Evolutionary conservation across 2,888 invertebrate species (phyloP).

Genomic region (Cabera pusaria): DNA sequence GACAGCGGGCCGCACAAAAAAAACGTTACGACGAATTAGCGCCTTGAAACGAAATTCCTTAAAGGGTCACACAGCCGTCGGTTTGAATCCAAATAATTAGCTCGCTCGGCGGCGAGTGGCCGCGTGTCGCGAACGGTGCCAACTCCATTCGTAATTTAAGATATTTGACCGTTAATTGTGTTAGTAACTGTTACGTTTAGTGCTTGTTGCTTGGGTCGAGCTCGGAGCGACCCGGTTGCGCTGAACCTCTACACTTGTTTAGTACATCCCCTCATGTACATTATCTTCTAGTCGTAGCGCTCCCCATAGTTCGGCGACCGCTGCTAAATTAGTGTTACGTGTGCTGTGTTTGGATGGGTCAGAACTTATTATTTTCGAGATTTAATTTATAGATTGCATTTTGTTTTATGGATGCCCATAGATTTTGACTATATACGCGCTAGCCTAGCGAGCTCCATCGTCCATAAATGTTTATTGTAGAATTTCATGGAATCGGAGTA

Average conservation of each 20-base stretch:
- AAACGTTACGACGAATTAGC: slow-evolving; percentile 50
- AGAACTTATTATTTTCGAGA: slow-evolving; percentile 58
- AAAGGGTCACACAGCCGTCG: slow-evolving; percentile 58
- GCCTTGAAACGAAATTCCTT: slow-evolving; percentile 54
- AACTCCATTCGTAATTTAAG: slow-evolving; percentile 76
- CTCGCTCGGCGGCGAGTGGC: slow-evolving; percentile 66
- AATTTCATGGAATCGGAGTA: slow-evolving; percentile 61
- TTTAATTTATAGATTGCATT: slow-evolving; percentile 61
- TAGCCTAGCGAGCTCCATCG: slow-evolving; percentile 78
- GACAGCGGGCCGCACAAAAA: slow-evolving; percentile 39
- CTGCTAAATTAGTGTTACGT: slow-evolving; percentile 58
- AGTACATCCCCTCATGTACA: slow-evolving; percentile 39
- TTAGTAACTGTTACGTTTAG: slow-evolving; percentile 74
- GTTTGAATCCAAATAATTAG: slow-evolving; percentile 72
- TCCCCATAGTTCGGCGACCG: slow-evolving; percentile 55
- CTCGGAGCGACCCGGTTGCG: slow-evolving; percentile 46
- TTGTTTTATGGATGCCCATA: slow-evolving; percentile 68
- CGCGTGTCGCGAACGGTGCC: slow-evolving; percentile 66
- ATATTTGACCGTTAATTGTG: slow-evolving; percentile 75
- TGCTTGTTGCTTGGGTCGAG: slow-evolving; percentile 72
- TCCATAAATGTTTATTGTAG: slow-evolving; percentile 72
- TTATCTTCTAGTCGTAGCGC: slow-evolving; percentile 56
- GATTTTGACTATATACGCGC: slow-evolving; percentile 65
- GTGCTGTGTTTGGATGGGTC: slow-evolving; percentile 81
- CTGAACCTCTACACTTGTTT: slow-evolving; percentile 43